These are phyloP conservation scores for Bimastos eiseni DNA, from an alignment of 2,888 invertebrate genomes.

Conservation along the genomic window DNA sequence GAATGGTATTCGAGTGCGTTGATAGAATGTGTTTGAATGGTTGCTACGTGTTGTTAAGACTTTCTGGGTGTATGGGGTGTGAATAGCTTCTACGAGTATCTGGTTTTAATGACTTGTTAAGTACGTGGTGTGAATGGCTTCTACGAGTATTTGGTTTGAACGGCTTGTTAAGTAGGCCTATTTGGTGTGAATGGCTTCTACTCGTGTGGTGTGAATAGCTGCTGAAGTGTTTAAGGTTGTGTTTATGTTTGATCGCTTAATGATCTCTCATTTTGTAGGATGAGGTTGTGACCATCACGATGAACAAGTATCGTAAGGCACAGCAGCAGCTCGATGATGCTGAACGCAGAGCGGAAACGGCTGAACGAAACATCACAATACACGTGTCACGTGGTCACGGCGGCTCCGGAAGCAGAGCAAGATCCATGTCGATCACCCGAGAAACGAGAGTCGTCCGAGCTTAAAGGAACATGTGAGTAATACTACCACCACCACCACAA, in stretches of 20 bases:
- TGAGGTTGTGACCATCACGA: conserved; percentile 60
- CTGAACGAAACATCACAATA: conserved; percentile 57
- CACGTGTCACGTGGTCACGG: conserved; percentile 14
- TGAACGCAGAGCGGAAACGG: conserved; percentile 59
- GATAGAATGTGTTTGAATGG: not conserved
- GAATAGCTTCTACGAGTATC: no score
- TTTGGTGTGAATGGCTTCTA: no score
- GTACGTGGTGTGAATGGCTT: no score
- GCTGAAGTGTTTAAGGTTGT: not conserved
- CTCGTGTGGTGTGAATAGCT: not conserved
- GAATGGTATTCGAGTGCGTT: not conserved
- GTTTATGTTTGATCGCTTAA: not conserved
- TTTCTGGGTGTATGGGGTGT: no score
- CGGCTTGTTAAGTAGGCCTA: no score
- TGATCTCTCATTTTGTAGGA: conserved; percentile 53
- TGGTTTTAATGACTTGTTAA: no score
- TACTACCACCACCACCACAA: not conserved
- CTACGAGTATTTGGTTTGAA: no score
- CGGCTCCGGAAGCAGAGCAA: conserved; percentile 46
- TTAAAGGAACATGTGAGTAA: conserved; percentile 32
- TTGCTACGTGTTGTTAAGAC: not conserved
- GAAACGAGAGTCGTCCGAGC: conserved; percentile 53
- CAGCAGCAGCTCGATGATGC: conserved; percentile 60
- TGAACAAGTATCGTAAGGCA: conserved; percentile 63
- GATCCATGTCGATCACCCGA: conserved; percentile 60